These are phyloP conservation scores for Scylla paramamosain DNA, from an alignment of 1,140 invertebrate species.

Conservation along the genomic window DNA sequence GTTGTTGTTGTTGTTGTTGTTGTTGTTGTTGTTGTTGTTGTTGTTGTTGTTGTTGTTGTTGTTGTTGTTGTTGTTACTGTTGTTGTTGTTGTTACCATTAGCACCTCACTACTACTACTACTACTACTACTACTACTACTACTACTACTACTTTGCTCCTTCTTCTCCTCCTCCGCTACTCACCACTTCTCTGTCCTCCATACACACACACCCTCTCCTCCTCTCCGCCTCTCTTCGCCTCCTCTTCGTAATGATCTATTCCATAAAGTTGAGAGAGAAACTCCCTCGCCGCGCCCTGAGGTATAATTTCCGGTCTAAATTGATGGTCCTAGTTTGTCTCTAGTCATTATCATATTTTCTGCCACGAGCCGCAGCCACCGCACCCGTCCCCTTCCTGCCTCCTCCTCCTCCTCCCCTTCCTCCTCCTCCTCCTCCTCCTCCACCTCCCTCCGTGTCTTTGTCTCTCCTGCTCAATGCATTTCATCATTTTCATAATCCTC, in stretches of 20 bases:
- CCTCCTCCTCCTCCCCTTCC: neutral
- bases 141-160: neutral
- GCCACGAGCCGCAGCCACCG: neutral
- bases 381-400: neutral
- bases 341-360: conserved; percentile 18
- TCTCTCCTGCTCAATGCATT: neutral
- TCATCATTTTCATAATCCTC: too few relatives aligned
- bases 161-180: neutral
- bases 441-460: neutral
- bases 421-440: neutral
- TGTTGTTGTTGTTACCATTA: neutral
- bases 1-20: neutral
- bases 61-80: neutral
- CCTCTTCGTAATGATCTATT: conserved; percentile 26
- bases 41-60: too few relatives aligned
- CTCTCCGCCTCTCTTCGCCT: neutral
- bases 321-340: conserved; percentile 23
- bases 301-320: conserved; percentile 41
- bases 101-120: neutral
- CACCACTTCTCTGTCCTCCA: neutral
- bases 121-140: conserved; percentile 23
- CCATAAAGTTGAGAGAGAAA: conserved; percentile 22
- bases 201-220: neutral
- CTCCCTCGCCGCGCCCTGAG: neutral
- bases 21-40: neutral